Evolutionary conservation across 2,797 vertebrate species (phyloP).

Genomic region (Trematomus bernacchii): DNA sequence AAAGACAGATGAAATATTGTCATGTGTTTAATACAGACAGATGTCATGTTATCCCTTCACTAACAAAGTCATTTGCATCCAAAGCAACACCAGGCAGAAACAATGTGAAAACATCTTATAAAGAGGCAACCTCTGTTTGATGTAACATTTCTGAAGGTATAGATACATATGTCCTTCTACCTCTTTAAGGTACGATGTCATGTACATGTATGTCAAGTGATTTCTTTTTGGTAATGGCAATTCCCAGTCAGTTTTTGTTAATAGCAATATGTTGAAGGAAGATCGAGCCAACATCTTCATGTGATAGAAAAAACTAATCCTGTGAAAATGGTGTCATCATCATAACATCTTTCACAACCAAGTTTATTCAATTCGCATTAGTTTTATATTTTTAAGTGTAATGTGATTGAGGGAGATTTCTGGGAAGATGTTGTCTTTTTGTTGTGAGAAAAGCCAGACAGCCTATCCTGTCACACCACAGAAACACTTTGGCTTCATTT

Average conservation of each 20-base stretch:
- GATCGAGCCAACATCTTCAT: too few relatives aligned
- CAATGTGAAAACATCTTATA: not conserved
- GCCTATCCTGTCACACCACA: slow-evolving; percentile 15
- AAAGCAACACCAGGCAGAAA: not conserved
- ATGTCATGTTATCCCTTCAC: not conserved
- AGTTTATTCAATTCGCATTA: not conserved
- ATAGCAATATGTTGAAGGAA: too few relatives aligned
- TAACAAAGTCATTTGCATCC: not conserved
- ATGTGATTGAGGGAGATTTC: not conserved
- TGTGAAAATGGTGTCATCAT: not conserved
- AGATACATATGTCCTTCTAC: too few relatives aligned
- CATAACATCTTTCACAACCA: not conserved
- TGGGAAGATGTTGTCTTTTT: slow-evolving; percentile 4
- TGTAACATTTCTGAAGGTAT: too few relatives aligned
- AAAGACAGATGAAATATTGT: slow-evolving; percentile 31
- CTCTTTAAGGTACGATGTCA: too few relatives aligned
- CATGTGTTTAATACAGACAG: slow-evolving; percentile 31
- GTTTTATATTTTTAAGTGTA: slow-evolving; percentile 5
- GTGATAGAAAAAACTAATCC: too few relatives aligned
- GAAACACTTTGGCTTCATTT: slow-evolving; percentile 22
- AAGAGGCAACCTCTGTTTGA: not conserved
- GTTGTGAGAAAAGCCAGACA: slow-evolving; percentile 9
- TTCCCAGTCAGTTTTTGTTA: too few relatives aligned
- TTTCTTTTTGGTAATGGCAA: too few relatives aligned
- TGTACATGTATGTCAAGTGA: too few relatives aligned